Evolutionary conservation across 2,888 invertebrate genomes (phyloP).

Genomic region (Himalopsyche japonica): DNA sequence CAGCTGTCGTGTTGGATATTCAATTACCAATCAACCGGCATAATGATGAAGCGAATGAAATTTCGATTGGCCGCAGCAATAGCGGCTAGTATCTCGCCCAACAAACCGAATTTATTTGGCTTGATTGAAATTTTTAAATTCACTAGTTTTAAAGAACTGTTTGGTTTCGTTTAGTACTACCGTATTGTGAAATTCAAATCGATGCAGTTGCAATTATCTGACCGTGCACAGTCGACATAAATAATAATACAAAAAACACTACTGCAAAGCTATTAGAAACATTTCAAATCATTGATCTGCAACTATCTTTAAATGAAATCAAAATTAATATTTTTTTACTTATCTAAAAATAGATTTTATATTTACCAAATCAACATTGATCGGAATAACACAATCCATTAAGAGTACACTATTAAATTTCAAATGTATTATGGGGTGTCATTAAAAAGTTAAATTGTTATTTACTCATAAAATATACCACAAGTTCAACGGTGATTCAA

Average conservation of each 20-base stretch:
- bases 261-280: neutral
- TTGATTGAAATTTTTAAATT: neutral
- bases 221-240: neutral
- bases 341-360: too few species aligned
- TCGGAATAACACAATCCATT: too few species aligned
- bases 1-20: conserved; percentile 22
- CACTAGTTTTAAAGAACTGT: neutral
- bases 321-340: too few species aligned
- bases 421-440: too few species aligned
- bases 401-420: too few species aligned
- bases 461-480: too few species aligned
- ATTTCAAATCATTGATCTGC: neutral
- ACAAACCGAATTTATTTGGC: neutral
- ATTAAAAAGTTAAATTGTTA: too few species aligned
- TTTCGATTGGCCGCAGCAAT: conserved; percentile 5
- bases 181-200: neutral
- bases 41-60: conserved; percentile 23
- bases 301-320: too few species aligned
- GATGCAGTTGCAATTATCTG: neutral
- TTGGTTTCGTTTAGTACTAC: neutral
- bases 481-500: too few species aligned
- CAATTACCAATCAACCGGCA: conserved; percentile 27
- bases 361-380: too few species aligned
- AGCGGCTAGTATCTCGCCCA: neutral
- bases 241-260: neutral